phyloP scores from a whole-genome alignment of 2,113 vertebrate genomes.

The Prunella himalayana region DNA sequence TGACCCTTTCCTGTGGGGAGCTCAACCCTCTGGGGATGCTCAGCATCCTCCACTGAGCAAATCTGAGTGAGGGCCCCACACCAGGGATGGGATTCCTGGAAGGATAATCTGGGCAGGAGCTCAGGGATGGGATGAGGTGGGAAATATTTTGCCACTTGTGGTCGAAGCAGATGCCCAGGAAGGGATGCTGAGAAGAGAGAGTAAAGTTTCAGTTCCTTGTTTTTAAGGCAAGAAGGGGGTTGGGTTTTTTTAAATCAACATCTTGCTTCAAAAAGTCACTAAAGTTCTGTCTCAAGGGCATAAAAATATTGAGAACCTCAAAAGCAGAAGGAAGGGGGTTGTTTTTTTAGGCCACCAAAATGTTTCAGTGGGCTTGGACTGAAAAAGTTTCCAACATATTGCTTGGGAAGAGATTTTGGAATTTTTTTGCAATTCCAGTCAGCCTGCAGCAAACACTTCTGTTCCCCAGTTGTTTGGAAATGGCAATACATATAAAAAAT shows the following conservation, averaged over 20 bases:
- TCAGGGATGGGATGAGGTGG: not conserved
- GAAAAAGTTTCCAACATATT: not conserved
- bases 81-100: not conserved
- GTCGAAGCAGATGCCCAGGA: not conserved
- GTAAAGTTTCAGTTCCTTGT: slow-evolving; percentile 5
- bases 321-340: slow-evolving; percentile 39
- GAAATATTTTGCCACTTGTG: not conserved
- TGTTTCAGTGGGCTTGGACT: not conserved
- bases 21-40: not conserved
- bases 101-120: not conserved
- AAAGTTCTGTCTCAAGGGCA: not conserved
- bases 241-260: not conserved
- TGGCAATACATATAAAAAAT: not conserved
- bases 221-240: not conserved
- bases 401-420: not conserved
- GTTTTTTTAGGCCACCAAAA: not conserved
- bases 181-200: not conserved
- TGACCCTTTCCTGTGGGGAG: not conserved
- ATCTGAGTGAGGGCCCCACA: not conserved
- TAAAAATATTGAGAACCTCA: slow-evolving; percentile 17
- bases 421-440: not conserved
- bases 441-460: not conserved
- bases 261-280: not conserved
- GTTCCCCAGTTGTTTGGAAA: not conserved
- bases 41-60: not conserved